Evolutionary conservation across 23 tunicate species (phyloP), one percentile per base, ranked within the genome.

Genomic region (Trididemnum clinides): DNA sequence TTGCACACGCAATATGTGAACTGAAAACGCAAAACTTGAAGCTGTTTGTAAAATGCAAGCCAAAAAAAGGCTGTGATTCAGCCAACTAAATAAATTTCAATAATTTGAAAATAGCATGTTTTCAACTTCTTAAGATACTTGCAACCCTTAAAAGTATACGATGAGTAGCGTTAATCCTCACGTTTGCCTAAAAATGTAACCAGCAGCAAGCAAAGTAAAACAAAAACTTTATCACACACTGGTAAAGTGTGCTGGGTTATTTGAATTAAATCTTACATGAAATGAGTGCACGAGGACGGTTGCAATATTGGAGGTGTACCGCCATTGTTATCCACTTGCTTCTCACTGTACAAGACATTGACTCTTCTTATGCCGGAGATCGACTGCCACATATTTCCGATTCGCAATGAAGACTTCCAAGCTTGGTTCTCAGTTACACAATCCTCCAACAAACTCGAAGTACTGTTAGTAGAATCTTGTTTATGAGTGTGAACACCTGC

Each of bases 291-390:
- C 20, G 92, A 79, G 2, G 97, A 84, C 7, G 97, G 97, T 33
- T 70, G 87, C 36, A 88, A 64, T 15, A 33, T 34, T 5, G 85
- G 28, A 22, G 39, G 30, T n/a, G n/a, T n/a, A n/a, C n/a, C n/a
- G 0, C 29, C 51, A 22, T 71, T 82, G 44, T 63, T 34, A 12
- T 36, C 77, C 29, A 10, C 32, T 5, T 92, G 85, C 26, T 92
- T 88, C 39, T 92, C 97, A 59, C 92, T 92, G 89, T 92, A 92
- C 26, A 92, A 59, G 23, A 92, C 88, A 63, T 92, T 85, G 1
- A 92, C 97, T 30, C 89, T 89, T 28, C 97, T 69, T 15, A 92
- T 92, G 28, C 97, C 92, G 0, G 97, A 85, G 2, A 92, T 88
- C 27, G 85, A 21, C 35, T 88, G 92, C 97, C 97, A 92, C 64